Evolutionary conservation across 2,113 vertebrate genomes (phyloP).

Genomic region (Apistogramma diplotaenia): DNA sequence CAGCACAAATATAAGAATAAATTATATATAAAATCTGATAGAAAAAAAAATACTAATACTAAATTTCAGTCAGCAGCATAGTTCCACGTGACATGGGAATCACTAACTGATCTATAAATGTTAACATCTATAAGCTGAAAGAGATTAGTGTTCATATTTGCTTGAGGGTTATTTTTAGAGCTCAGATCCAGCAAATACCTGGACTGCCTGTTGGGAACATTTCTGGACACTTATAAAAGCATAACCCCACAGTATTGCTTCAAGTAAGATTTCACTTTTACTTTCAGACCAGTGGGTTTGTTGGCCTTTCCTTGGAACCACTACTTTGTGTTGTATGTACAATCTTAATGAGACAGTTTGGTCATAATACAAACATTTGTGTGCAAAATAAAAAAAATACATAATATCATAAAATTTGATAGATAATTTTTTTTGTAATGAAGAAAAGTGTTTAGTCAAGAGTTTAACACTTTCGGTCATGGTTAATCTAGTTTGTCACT

Average conservation of each 20-base stretch:
- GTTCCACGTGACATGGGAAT: not conserved
- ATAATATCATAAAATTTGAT: not conserved
- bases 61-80: not conserved
- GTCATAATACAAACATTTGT: not conserved
- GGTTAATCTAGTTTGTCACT: not conserved
- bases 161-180: not conserved
- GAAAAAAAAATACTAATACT: too few relatives aligned
- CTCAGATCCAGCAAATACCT: slow-evolving; percentile 20
- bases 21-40: too few relatives aligned
- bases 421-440: not conserved
- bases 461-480: not conserved
- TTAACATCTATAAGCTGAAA: not conserved
- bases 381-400: not conserved
- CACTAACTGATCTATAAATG: not conserved
- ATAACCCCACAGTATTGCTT: not conserved
- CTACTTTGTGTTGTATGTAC: not conserved
- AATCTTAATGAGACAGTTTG: not conserved
- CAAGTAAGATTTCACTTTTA: slow-evolving; percentile 4
- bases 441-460: not conserved
- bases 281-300: not conserved
- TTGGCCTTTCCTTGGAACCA: not conserved
- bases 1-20: too few relatives aligned
- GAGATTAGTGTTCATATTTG: not conserved
- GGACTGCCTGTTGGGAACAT: not conserved
- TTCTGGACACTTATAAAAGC: not conserved